phyloP scores from a whole-genome alignment of 2,888 invertebrate genomes.

The Timema podura region DNA sequence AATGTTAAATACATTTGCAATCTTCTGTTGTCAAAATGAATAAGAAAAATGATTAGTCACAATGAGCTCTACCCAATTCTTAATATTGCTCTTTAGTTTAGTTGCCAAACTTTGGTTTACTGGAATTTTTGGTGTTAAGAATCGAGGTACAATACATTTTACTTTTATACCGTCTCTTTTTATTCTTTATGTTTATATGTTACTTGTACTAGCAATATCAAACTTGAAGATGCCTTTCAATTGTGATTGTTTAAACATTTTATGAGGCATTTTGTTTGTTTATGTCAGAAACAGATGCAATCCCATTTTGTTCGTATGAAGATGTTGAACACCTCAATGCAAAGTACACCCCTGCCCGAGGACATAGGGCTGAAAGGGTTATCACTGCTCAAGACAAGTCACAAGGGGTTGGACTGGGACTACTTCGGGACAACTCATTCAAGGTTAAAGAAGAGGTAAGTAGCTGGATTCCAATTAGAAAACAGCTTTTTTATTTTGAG shows the following conservation, averaged over 20 bases:
- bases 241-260: no score
- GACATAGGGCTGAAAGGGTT: slow-evolving; percentile 70
- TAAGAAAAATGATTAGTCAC: no score
- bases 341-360: slow-evolving; percentile 67
- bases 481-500: no score
- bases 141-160: background rate
- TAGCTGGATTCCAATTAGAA: background rate
- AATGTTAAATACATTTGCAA: no score
- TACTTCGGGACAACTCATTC: slow-evolving; percentile 52
- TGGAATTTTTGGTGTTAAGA: no score
- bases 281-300: no score
- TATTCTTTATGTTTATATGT: background rate
- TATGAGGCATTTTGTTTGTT: no score
- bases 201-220: background rate
- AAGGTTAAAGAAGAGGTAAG: slow-evolving; percentile 58
- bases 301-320: background rate
- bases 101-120: no score
- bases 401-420: slow-evolving; percentile 69
- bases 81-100: no score
- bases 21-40: no score
- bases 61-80: no score
- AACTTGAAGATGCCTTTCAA: no score
- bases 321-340: background rate
- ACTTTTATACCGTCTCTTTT: background rate
- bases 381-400: slow-evolving; percentile 61